Evolutionary conservation across 2,797 vertebrate genomes (phyloP), one percentile per base, ranked within the genome.

Genomic region (Morus bassanus): DNA sequence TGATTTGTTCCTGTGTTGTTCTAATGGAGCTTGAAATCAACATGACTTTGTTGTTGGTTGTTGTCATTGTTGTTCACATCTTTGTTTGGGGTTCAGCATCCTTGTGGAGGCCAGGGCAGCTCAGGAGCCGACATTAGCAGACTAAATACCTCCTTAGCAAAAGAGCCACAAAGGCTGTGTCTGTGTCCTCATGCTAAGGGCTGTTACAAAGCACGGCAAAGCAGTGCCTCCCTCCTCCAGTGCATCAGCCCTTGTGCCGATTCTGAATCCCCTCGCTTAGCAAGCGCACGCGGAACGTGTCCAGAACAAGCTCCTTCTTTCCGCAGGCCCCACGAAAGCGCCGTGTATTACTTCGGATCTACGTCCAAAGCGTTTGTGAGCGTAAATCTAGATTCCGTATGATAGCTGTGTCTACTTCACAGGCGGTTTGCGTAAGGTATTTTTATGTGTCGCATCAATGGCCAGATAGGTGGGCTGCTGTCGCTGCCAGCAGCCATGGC

Each of bases 21-120:
- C 93, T 97, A 97, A 97, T 95, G 96, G 96, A 93, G 97, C 96
- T 95, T 97, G 96, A 97, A 97, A 97, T 97, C 97, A 96, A 96
- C 97, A 70, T 94, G 92, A 96, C 93, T 96, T 93, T 95, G 94
- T 95, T 89, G 88, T 30, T 39, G 78, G 27, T 63, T 91, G 94
- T 95, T 95, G 93, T 91, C 93, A 92, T 89, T 93, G 94, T 65
- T 91, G 76, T 73, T 92, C 87, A 88, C 88, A 56, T 96, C 94
- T 97, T 96, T 96, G 91, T 96, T 95, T 95, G 92, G 94, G 95
- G 76, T 91, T 93, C 92, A 17, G 96, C 92, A 94, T 93, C 95
- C 76, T 93, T 1, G 77, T 37, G 0, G 88, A 82, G 88, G 94
- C 92, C 91, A 2, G 80, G 91, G 63, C 76, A 75, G 88, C 92